Conservation (phyloP, 2,113 vertebrate genomes). For the Galbula dea region DNA sequence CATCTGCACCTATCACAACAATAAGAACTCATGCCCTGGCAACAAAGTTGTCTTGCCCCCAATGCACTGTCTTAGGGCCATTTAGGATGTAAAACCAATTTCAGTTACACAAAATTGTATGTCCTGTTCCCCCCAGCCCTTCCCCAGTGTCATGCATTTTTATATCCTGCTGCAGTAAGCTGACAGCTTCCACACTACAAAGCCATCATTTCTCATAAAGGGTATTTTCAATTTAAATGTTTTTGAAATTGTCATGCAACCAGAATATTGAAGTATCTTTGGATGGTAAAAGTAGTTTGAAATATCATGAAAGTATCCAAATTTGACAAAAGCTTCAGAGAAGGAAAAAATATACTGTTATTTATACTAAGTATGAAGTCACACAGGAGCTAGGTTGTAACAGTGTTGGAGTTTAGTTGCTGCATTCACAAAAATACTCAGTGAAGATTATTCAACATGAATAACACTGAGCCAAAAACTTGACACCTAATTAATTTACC, state of each 20-base stretch:
- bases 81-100: background rate
- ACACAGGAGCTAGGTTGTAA: background rate
- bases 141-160: background rate
- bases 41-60: background rate
- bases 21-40: background rate
- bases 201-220: background rate
- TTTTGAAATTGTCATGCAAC: background rate
- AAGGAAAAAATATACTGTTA: background rate
- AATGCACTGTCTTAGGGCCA: background rate
- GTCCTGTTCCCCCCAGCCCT: background rate
- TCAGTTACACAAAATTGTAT: background rate
- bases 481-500: background rate
- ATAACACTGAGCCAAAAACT: background rate
- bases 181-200: background rate
- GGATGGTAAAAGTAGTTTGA: background rate
- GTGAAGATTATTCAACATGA: background rate
- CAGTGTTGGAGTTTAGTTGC: background rate
- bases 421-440: background rate
- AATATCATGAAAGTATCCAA: background rate
- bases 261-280: background rate
- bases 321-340: background rate
- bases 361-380: background rate
- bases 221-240: background rate
- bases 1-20: background rate
- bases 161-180: background rate